Evolutionary conservation across 1,140 invertebrate species (phyloP).

Genomic region (Diprion similis): DNA sequence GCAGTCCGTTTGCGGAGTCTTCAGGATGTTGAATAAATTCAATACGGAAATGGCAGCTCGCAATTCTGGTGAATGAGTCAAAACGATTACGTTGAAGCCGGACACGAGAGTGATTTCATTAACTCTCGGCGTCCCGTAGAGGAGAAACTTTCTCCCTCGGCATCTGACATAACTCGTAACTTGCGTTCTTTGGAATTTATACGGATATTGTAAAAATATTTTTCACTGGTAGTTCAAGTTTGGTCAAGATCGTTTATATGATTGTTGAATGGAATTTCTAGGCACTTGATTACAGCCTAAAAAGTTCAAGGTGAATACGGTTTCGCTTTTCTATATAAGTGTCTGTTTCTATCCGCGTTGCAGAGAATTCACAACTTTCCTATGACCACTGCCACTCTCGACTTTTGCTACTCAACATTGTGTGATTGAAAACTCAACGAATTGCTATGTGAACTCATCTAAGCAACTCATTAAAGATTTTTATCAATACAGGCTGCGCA

Average conservation of each 20-base stretch:
- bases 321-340: no score
- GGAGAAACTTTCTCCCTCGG: slow-evolving; percentile 5
- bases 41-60: background rate
- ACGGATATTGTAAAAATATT: slow-evolving; percentile 2
- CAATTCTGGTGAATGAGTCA: background rate
- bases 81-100: background rate
- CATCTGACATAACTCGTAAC: background rate
- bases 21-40: background rate
- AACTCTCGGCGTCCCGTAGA: slow-evolving; percentile 11
- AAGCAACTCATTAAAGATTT: no score
- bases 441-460: no score
- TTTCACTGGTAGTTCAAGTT: background rate
- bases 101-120: slow-evolving; percentile 1
- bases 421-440: no score
- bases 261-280: no score
- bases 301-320: no score
- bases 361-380: no score
- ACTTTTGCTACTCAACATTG: no score
- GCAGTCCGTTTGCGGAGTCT: background rate
- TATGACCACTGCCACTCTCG: no score
- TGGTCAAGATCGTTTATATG: background rate
- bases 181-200: background rate
- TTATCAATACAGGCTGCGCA: no score
- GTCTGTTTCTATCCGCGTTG: no score
- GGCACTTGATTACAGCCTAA: no score